Evolutionary conservation across 2,113 vertebrate genomes (phyloP), one percentile per base, ranked within the genome.

Genomic region (Pycnonotus jocosus): DNA sequence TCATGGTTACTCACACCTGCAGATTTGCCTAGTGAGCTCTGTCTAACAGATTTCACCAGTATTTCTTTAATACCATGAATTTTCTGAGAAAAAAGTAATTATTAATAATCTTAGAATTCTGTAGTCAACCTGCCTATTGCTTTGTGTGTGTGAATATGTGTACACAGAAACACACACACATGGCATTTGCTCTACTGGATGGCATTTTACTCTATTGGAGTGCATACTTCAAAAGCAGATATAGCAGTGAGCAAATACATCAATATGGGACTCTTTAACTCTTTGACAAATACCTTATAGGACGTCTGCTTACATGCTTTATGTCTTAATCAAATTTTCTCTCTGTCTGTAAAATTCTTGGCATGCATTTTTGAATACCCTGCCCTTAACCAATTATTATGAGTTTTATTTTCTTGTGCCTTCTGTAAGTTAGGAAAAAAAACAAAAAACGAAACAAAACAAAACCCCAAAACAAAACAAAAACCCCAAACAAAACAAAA

Each of bases 251-350:
- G 23, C 12, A 92, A 82, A 72, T 8, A 69, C 13, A 58, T 74
- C 74, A 50, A 45, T 69, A n/a, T 30, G 35, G 40, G 16, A 20
- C 21, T 92, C 33, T 86, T 38, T 87, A 82, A 44, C 8, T 66
- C 57, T 88, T 58, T 60, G 71, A 74, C 6, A 66, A 91, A 74
- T 60, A 54, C 4, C n/a, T 30, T 21, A 21, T 12, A 58, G 58
- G 24, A 83, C 37, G 21, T 66, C 30, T 53, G 25, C 30, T 72
- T 85, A 78, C 72, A 71, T 76, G 30, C 18, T 23, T 92, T 54
- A 28, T 44, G 28, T 33, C 72, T 86, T 70, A 81, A 93, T 60
- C 4, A 85, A 86, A 33, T 86, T 92, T 80, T 56, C 23, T 68
- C 20, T 60, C 28, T 51, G 54, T 56, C 24, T 73, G 21, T 86